Conservation (phyloP, 2,888 invertebrate genomes). For the Phasia obesa region DNA sequence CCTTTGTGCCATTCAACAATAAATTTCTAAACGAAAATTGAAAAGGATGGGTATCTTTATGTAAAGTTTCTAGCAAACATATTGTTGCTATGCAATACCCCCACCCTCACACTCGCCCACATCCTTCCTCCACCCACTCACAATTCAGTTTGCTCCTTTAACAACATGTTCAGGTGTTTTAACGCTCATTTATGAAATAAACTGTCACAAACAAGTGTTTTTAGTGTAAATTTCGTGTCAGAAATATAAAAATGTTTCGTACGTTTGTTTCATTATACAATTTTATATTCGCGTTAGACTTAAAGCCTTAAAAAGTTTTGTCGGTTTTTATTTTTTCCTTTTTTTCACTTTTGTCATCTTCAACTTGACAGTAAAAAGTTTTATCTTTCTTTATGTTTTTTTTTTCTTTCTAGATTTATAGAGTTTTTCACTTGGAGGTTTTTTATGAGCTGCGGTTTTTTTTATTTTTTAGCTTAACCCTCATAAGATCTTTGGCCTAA, state of each 20-base stretch:
- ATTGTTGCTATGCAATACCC: background rate
- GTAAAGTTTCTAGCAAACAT: slow-evolving; percentile 51
- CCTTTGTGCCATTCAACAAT: slow-evolving; percentile 13
- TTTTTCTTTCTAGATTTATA: slow-evolving; percentile 45
- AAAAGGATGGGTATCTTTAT: slow-evolving; percentile 1
- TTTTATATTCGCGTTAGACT: slow-evolving; percentile 61
- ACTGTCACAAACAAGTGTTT: slow-evolving; percentile 71
- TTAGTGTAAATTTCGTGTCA: slow-evolving; percentile 68
- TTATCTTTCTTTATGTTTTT: slow-evolving; percentile 27
- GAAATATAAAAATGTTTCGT: slow-evolving; percentile 63
- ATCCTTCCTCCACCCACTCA: background rate
- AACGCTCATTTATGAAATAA: slow-evolving; percentile 72
- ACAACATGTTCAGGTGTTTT: slow-evolving; percentile 72
- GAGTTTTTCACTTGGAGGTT: slow-evolving; percentile 35
- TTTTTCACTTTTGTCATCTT: slow-evolving; percentile 42
- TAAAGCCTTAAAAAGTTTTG: slow-evolving; percentile 62
- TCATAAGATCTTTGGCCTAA: too few species aligned
- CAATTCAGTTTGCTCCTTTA: background rate
- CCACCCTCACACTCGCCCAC: background rate
- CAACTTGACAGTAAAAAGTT: slow-evolving; percentile 58
- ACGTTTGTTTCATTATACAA: slow-evolving; percentile 35
- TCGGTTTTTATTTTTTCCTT: slow-evolving; percentile 34
- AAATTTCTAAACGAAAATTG: slow-evolving; percentile 1
- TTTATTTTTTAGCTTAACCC: background rate
- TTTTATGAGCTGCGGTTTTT: slow-evolving; percentile 62